Percentiles rank a stretch among this genome's conserved stretches.
These are phyloP conservation scores for Apolygus lucorum DNA, from an alignment of 1,140 invertebrate species.

Conservation along the genomic window DNA sequence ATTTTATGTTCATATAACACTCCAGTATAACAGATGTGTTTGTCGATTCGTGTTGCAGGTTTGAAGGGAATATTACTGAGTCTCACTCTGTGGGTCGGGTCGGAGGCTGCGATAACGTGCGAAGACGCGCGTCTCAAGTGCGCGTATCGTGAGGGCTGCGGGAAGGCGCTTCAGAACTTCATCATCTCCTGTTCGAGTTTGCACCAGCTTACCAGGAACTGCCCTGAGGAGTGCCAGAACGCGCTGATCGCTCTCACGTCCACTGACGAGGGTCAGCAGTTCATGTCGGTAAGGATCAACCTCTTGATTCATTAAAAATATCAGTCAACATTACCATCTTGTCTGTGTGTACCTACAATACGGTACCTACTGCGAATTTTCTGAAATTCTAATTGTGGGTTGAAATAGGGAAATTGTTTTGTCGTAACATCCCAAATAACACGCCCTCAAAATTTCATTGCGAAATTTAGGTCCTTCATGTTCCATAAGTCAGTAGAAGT, in stretches of 20 bases:
- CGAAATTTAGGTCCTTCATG: too few relatives aligned
- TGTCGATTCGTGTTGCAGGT: background rate
- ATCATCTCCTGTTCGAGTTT: conserved; percentile 59
- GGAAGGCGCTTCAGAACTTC: conserved; percentile 61
- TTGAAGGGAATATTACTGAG: background rate
- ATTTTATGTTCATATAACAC: too few relatives aligned
- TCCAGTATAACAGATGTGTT: too few relatives aligned
- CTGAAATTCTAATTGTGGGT: too few relatives aligned
- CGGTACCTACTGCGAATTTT: too few relatives aligned
- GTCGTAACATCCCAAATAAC: too few relatives aligned
- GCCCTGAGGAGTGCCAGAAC: conserved; percentile 60
- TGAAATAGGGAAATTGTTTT: too few relatives aligned
- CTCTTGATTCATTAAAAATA: conserved; percentile 6
- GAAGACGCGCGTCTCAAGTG: conserved; percentile 59
- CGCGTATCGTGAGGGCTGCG: conserved; percentile 62
- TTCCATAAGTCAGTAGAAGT: too few relatives aligned
- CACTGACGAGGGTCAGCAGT: conserved; percentile 63
- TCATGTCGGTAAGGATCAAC: conserved; percentile 56
- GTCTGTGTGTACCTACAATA: too few relatives aligned
- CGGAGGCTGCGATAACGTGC: conserved; percentile 41
- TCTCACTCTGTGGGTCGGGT: background rate
- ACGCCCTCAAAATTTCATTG: too few relatives aligned
- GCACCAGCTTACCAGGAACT: conserved; percentile 43
- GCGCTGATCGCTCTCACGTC: conserved; percentile 67
- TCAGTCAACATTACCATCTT: too few relatives aligned